These are phyloP conservation scores for Brachypodius melanocephalos DNA, from an alignment of 2,113 vertebrate species.

Conservation along the genomic window DNA sequence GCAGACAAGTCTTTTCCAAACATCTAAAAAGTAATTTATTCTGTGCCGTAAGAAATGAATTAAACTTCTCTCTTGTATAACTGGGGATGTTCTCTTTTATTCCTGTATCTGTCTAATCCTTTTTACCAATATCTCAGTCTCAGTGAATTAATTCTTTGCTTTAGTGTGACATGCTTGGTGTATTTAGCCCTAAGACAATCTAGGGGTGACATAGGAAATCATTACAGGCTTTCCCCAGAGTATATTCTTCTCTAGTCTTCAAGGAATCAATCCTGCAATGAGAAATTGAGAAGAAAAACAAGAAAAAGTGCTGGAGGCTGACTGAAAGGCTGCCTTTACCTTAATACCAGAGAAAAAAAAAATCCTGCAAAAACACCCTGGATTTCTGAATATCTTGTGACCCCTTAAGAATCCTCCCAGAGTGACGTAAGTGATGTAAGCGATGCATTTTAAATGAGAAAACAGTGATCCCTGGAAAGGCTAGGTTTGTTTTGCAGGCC, in stretches of 20 bases:
- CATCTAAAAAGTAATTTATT: slow-evolving; percentile 29
- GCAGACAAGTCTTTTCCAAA: neutral
- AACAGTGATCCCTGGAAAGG: neutral
- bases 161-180: slow-evolving; percentile 49
- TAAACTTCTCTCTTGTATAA: slow-evolving; percentile 35
- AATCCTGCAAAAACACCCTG: neutral
- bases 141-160: slow-evolving; percentile 57
- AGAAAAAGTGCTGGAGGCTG: slow-evolving; percentile 49
- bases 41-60: neutral
- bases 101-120: slow-evolving; percentile 30
- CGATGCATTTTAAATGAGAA: neutral
- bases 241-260: slow-evolving; percentile 35
- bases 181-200: slow-evolving; percentile 61
- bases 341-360: neutral
- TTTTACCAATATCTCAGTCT: slow-evolving; percentile 30
- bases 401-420: neutral
- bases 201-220: slow-evolving; percentile 52
- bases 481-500: neutral
- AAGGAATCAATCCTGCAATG: slow-evolving; percentile 46
- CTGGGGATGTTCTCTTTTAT: slow-evolving; percentile 17
- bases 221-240: slow-evolving; percentile 35
- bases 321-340: slow-evolving; percentile 5
- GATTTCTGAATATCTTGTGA: neutral
- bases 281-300: slow-evolving; percentile 61
- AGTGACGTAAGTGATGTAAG: neutral